Conservation (phyloP, 2,113 vertebrate genomes). For the Pelmatolapia mariae region DNA sequence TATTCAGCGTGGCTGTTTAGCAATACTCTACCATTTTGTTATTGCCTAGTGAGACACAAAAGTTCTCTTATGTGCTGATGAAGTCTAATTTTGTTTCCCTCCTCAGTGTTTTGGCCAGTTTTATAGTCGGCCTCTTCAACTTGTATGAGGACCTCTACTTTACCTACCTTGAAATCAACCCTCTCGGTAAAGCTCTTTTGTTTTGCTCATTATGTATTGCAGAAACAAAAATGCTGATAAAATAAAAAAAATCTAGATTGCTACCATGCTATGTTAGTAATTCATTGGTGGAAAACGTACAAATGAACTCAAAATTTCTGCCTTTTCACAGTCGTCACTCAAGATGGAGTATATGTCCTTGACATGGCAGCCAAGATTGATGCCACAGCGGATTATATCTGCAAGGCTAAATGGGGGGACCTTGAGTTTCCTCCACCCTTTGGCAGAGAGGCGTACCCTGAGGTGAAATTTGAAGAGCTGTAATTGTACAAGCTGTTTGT, state of each 20-base stretch:
- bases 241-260: background rate
- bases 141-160: conserved; percentile 95
- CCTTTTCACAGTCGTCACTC: conserved; percentile 76
- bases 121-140: conserved; percentile 89
- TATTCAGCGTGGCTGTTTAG: background rate
- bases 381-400: conserved; percentile 93
- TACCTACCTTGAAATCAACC: conserved; percentile 98
- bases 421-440: conserved; percentile 96
- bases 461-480: conserved; percentile 73
- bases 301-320: background rate
- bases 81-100: background rate
- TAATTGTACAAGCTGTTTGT: background rate
- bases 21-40: background rate
- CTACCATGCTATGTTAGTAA: background rate
- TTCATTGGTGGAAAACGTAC: background rate
- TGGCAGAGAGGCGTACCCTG: conserved; percentile 94
- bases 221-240: background rate
- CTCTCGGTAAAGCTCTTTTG: conserved; percentile 79
- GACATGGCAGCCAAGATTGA: conserved; percentile 97
- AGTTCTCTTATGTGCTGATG: background rate
- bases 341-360: conserved; percentile 83
- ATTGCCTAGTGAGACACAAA: background rate
- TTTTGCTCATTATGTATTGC: background rate
- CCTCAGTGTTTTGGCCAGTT: conserved; percentile 84
- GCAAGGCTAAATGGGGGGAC: conserved; percentile 96